phyloP scores from a whole-genome alignment of 2,113 vertebrate species.

The Apteryx owenii region DNA sequence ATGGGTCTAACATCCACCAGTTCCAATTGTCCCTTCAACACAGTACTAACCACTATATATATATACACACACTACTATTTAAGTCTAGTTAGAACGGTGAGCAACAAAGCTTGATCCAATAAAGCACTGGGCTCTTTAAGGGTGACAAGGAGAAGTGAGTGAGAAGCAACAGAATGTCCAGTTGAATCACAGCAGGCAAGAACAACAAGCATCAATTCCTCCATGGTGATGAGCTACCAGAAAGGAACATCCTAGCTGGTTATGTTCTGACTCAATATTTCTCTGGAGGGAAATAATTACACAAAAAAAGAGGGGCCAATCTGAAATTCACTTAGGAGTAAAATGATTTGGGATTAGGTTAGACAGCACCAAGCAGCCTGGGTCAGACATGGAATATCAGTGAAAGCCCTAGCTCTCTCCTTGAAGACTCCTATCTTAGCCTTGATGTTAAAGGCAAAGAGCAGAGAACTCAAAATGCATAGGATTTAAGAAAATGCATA shows the following conservation, averaged over 20 bases:
- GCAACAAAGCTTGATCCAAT: not conserved
- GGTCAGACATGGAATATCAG: not conserved
- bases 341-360: not conserved
- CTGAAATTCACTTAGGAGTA: not conserved
- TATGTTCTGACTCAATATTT: not conserved
- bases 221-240: not conserved
- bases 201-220: not conserved
- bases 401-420: not conserved
- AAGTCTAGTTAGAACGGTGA: not conserved
- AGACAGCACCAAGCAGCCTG: not conserved
- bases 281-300: not conserved
- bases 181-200: not conserved
- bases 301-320: not conserved
- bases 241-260: not conserved
- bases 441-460: not conserved
- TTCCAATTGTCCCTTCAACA: not conserved
- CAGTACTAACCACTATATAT: not conserved
- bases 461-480: not conserved
- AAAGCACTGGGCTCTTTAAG: not conserved
- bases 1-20: not conserved
- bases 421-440: not conserved
- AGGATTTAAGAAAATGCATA: too few species aligned
- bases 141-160: not conserved
- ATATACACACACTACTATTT: too few species aligned
- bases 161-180: not conserved